A percentile compares a stretch with the other conserved stretches of the same genome.
phyloP scores from a whole-genome alignment of 2,113 vertebrate species.

The Syrmaticus mikado region DNA sequence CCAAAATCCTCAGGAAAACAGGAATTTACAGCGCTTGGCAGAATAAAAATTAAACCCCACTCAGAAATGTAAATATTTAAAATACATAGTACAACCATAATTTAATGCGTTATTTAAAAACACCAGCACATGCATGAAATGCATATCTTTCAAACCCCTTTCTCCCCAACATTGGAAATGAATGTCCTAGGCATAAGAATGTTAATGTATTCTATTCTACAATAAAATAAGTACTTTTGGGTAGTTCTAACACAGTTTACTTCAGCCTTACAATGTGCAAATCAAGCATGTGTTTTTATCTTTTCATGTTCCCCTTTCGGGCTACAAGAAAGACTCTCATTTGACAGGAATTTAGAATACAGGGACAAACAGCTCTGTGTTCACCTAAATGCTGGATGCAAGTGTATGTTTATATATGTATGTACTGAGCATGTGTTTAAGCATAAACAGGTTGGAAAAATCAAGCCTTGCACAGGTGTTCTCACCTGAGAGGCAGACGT shows the following conservation, averaged over 20 bases:
- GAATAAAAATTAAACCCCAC: constrained; percentile 64
- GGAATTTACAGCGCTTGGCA: constrained; percentile 55
- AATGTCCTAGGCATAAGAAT: neutral
- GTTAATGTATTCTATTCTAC: neutral
- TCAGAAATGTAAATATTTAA: constrained; percentile 69
- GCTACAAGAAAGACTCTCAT: neutral
- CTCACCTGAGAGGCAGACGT: constrained; percentile 39
- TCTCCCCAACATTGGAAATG: neutral
- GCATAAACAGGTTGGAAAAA: constrained; percentile 1
- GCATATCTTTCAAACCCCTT: neutral
- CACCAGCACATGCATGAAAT: neutral
- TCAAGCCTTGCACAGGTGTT: neutral
- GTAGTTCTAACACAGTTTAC: neutral
- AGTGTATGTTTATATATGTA: neutral
- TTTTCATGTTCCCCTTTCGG: neutral
- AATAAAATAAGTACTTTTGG: neutral
- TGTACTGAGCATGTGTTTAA: neutral
- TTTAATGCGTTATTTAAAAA: constrained; percentile 45
- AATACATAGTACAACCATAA: constrained; percentile 37
- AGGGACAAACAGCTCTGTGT: neutral
- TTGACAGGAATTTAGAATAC: neutral
- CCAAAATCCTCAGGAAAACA: constrained; percentile 54
- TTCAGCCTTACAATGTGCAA: neutral
- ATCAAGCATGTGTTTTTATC: neutral
- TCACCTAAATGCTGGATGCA: neutral